Conservation (phyloP, 2,113 vertebrate genomes). For the Callorhinus ursinus region DNA sequence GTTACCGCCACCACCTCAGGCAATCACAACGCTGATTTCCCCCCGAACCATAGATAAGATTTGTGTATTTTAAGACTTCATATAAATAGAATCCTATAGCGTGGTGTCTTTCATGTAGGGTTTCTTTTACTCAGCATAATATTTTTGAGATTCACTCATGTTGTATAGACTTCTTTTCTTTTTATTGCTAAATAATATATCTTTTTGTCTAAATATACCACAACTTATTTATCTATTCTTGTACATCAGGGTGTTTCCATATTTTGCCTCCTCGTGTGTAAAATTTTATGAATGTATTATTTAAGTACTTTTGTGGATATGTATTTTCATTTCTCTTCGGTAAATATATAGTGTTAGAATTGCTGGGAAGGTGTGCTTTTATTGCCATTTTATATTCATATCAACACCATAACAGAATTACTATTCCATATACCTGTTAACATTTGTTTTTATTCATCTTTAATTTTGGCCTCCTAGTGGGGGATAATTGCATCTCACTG, state of each 20-base stretch:
- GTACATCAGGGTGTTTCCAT: background rate
- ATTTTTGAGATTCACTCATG: background rate
- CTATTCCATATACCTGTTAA: background rate
- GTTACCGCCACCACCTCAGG: rapidly evolving
- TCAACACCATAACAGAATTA: background rate
- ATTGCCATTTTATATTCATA: background rate
- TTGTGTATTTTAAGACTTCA: background rate
- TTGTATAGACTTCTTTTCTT: background rate
- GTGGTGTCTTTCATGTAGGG: background rate
- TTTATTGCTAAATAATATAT: background rate
- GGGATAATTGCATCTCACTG: rapidly evolving
- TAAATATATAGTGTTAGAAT: background rate
- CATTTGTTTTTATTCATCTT: background rate
- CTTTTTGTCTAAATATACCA: background rate
- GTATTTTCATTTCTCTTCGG: background rate
- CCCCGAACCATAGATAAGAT: background rate
- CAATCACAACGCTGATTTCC: background rate
- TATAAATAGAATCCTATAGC: background rate
- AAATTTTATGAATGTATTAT: background rate
- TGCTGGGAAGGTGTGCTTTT: background rate
- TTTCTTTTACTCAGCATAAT: background rate
- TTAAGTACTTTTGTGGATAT: background rate
- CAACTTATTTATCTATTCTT: background rate
- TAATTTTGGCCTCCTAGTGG: background rate
- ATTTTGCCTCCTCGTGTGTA: background rate